Evolutionary conservation across 2,113 vertebrate species (phyloP).

Genomic region (Dicaeum eximium): DNA sequence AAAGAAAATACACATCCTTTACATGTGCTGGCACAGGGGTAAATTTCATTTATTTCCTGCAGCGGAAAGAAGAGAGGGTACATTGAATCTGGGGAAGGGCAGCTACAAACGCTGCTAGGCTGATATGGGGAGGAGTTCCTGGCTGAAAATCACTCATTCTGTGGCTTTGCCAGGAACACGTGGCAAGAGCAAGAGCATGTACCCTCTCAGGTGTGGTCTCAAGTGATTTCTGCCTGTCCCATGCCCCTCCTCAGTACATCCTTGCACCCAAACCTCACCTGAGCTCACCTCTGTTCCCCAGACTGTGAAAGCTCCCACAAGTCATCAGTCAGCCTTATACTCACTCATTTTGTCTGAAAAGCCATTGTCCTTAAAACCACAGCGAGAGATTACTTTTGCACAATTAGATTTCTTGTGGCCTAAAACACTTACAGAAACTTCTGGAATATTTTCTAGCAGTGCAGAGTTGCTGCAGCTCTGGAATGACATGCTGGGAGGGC

Average conservation of each 20-base stretch:
- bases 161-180: background rate
- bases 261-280: background rate
- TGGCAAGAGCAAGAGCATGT: background rate
- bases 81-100: background rate
- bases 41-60: background rate
- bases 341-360: background rate
- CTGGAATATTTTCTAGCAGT: background rate
- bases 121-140: background rate
- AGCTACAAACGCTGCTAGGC: rapidly evolving
- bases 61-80: background rate
- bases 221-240: background rate
- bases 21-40: background rate
- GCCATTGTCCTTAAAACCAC: background rate
- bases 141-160: background rate
- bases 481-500: background rate
- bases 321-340: background rate
- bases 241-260: background rate
- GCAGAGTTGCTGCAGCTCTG: background rate
- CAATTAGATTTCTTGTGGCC: background rate
- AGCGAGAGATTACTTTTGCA: background rate
- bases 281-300: background rate
- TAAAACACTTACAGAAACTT: background rate
- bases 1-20: background rate
- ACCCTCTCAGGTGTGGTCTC: background rate
- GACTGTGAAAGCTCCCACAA: background rate